Evolutionary conservation across 2,113 vertebrate species (phyloP).

Genomic region (Cephalopterus ornatus): DNA sequence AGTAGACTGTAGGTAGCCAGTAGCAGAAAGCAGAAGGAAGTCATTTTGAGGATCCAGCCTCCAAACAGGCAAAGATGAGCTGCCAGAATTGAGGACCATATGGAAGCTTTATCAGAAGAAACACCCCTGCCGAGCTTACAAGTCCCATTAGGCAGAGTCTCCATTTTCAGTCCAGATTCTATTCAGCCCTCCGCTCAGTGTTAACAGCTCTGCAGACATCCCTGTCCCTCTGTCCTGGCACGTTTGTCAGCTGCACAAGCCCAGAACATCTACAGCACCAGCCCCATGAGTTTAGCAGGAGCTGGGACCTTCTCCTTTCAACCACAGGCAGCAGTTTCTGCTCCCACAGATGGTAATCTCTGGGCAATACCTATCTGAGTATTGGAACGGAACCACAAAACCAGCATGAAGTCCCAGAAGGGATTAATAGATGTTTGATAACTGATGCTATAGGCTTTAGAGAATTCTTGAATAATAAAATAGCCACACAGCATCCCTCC

Average conservation of each 20-base stretch:
- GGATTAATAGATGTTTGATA: not conserved
- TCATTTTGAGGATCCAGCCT: constrained; percentile 37
- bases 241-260: not conserved
- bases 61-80: constrained; percentile 42
- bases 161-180: constrained; percentile 57
- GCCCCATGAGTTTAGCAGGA: not conserved
- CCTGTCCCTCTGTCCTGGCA: constrained; percentile 36
- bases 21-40: constrained; percentile 54
- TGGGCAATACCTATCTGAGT: not conserved
- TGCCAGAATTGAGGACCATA: constrained; percentile 59
- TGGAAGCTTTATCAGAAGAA: constrained; percentile 66
- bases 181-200: not conserved
- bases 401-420: not conserved
- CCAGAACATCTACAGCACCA: not conserved
- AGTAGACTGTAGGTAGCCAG: constrained; percentile 33
- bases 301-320: not conserved
- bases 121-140: constrained; percentile 55
- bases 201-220: constrained; percentile 27
- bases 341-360: not conserved
- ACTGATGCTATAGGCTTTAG: not conserved
- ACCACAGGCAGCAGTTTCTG: not conserved
- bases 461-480: not conserved
- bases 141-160: constrained; percentile 48
- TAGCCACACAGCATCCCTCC: not conserved
- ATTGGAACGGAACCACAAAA: not conserved